Evolutionary conservation across 2,797 vertebrate species (phyloP).

Genomic region (Apogon talboti): DNA sequence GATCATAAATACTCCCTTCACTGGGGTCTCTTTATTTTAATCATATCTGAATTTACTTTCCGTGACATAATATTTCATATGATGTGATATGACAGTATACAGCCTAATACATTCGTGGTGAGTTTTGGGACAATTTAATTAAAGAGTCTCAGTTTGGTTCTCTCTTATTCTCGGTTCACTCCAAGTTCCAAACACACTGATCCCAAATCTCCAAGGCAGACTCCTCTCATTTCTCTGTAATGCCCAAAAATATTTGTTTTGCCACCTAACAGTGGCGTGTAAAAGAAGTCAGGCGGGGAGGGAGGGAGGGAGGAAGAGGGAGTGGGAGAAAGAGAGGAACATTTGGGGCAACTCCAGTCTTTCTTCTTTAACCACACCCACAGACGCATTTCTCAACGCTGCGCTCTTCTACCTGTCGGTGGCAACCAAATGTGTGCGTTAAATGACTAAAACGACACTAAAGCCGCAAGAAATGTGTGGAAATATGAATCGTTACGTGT

Average conservation of each 20-base stretch:
- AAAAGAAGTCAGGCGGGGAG: not conserved
- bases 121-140: too few species aligned
- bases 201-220: not conserved
- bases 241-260: conserved; percentile 7
- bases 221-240: not conserved
- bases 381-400: conserved; percentile 51
- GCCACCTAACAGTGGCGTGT: not conserved
- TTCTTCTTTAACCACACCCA: conserved; percentile 74
- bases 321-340: conserved; percentile 21
- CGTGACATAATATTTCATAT: too few species aligned
- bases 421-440: conserved; percentile 18
- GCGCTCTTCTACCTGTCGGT: conserved; percentile 61
- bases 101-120: too few species aligned
- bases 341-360: conserved; percentile 45
- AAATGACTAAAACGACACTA: conserved; percentile 14
- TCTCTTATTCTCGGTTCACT: too few species aligned
- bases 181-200: not conserved
- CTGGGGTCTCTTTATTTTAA: accelerated
- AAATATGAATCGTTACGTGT: accelerated
- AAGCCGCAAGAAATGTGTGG: not conserved
- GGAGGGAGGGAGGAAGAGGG: conserved; percentile 9
- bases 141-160: not conserved
- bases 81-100: too few species aligned
- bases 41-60: too few species aligned
- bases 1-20: not conserved